phyloP scores from a whole-genome alignment of 2,797 vertebrate species.

The Acanthurus leucopareius region DNA sequence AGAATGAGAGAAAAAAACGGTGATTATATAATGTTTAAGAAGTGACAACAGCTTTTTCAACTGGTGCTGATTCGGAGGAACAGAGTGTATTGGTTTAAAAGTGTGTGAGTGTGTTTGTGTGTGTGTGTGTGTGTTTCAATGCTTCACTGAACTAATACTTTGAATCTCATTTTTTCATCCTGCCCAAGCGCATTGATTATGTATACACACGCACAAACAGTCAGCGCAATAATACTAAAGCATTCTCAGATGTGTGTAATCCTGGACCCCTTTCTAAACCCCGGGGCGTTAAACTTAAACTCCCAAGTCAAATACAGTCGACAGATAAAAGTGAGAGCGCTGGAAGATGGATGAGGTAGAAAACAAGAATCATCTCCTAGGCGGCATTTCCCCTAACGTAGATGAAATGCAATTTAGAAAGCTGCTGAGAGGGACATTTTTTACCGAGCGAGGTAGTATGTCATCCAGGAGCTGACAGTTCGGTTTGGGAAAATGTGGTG shows the following conservation, averaged over 20 bases:
- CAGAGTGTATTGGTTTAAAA: conserved; percentile 4
- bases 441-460: conserved; percentile 71
- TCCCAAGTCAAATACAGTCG: conserved; percentile 65
- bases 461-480: conserved; percentile 73
- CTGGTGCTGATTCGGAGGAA: conserved; percentile 3
- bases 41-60: conserved; percentile 12
- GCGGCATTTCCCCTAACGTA: conserved; percentile 72
- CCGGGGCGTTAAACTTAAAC: conserved; percentile 54
- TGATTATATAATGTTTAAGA: conserved; percentile 31
- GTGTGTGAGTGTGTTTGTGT: background rate
- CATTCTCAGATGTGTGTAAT: conserved; percentile 50
- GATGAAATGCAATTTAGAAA: conserved; percentile 85
- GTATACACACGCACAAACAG: conserved; percentile 28
- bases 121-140: background rate
- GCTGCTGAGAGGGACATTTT: conserved; percentile 78
- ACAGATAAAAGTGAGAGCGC: conserved; percentile 67
- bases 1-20: background rate
- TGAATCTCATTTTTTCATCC: conserved; percentile 34
- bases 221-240: conserved; percentile 18
- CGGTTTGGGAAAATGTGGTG: conserved; percentile 35
- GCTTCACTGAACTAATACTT: conserved; percentile 7
- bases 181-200: conserved; percentile 45
- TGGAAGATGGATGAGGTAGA: conserved; percentile 77
- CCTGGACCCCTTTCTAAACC: conserved; percentile 30
- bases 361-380: conserved; percentile 76